Evolutionary conservation across 2,797 vertebrate species (phyloP).

Genomic region (Mus minutoides): DNA sequence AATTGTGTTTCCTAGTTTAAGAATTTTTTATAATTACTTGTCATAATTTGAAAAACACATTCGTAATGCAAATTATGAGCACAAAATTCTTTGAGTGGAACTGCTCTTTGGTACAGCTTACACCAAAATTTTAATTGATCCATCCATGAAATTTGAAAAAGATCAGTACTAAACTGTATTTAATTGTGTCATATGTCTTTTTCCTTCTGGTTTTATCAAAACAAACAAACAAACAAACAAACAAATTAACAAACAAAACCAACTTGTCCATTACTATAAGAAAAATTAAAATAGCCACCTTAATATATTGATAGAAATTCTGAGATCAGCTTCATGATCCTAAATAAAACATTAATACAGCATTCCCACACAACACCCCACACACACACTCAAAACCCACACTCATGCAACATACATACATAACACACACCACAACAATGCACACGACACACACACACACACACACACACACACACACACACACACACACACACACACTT

Average conservation of each 20-base stretch:
- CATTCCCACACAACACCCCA: background rate
- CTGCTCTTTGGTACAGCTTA: background rate
- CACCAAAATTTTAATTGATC: background rate
- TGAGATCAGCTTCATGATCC: background rate
- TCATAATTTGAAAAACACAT: background rate
- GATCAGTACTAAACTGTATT: background rate
- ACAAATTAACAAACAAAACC: too few species aligned
- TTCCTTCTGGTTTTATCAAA: background rate
- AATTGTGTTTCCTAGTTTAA: background rate
- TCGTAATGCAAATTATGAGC: background rate
- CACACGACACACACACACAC: background rate
- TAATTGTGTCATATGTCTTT: background rate
- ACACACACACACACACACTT: background rate
- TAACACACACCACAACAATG: background rate
- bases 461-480: background rate
- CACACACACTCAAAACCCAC: background rate
- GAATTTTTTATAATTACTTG: background rate
- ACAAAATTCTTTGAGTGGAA: constrained; percentile 15
- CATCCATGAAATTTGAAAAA: background rate
- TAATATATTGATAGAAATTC: background rate
- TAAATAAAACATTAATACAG: background rate
- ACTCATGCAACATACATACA: too few species aligned
- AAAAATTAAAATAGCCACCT: background rate
- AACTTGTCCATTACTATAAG: background rate
- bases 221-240: background rate